phyloP scores from a whole-genome alignment of 2,888 invertebrate species.

The Tridacna crocea region DNA sequence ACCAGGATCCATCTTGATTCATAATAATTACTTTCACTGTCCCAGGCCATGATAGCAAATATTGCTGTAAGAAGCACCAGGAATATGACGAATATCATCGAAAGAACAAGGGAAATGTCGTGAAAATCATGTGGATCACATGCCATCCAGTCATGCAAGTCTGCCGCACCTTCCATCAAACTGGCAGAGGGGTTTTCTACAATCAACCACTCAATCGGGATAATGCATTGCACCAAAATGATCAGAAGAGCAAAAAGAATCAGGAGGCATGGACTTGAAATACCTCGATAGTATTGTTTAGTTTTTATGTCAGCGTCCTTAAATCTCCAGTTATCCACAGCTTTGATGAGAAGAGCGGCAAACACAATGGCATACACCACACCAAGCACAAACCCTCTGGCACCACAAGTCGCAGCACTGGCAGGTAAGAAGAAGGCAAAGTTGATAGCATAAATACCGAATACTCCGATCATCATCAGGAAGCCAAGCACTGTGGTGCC shows the following conservation, averaged over 20 bases:
- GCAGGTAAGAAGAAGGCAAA: slow-evolving; percentile 84
- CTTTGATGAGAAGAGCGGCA: slow-evolving; percentile 84
- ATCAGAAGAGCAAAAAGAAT: slow-evolving; percentile 79
- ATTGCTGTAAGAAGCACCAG: slow-evolving; percentile 82
- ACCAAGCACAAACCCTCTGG: slow-evolving; percentile 84
- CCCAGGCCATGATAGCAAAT: slow-evolving; percentile 83
- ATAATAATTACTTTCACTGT: slow-evolving; percentile 82
- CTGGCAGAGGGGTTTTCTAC: slow-evolving; percentile 82
- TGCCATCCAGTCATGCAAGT: slow-evolving; percentile 76
- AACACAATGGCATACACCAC: slow-evolving; percentile 84
- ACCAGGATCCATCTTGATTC: slow-evolving; percentile 84
- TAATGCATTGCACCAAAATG: slow-evolving; percentile 82
- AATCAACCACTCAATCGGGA: slow-evolving; percentile 84
- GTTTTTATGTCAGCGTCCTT: slow-evolving; percentile 66
- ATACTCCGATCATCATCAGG: slow-evolving; percentile 84
- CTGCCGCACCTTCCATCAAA: slow-evolving; percentile 51
- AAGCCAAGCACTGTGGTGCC: slow-evolving; percentile 84
- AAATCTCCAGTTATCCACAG: slow-evolving; percentile 84
- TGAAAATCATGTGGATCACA: slow-evolving; percentile 78
- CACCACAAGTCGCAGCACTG: slow-evolving; percentile 82
- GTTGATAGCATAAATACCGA: slow-evolving; percentile 84
- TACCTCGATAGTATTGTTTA: slow-evolving; percentile 66
- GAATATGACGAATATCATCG: slow-evolving; percentile 84
- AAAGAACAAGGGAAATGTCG: slow-evolving; percentile 83
- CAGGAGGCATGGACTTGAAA: slow-evolving; percentile 81